Evolutionary conservation across 2,797 vertebrate genomes (phyloP).

Genomic region (Mergus octosetaceus): DNA sequence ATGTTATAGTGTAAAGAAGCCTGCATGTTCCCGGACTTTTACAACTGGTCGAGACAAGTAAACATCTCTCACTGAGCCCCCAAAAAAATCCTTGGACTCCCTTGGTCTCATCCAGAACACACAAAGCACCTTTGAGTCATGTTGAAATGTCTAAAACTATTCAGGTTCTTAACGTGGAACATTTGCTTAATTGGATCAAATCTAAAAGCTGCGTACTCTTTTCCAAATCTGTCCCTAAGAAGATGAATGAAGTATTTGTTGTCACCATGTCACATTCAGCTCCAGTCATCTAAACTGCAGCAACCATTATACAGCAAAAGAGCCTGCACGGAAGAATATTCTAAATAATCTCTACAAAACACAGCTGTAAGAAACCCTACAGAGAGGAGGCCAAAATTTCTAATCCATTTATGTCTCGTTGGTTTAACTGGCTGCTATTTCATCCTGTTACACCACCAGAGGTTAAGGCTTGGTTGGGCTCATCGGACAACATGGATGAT

Average conservation of each 20-base stretch:
- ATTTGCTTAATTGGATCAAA: neutral
- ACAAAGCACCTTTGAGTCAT: neutral
- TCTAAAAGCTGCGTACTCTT: neutral
- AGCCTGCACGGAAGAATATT: neutral
- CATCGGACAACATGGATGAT: neutral
- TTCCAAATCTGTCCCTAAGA: neutral
- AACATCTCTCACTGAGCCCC: neutral
- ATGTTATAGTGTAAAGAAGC: neutral
- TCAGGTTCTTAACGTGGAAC: neutral
- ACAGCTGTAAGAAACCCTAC: neutral
- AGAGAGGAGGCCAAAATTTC: neutral
- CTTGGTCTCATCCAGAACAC: neutral
- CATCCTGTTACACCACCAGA: neutral
- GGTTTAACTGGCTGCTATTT: neutral
- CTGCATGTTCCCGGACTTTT: neutral
- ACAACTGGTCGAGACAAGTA: neutral
- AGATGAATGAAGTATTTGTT: neutral
- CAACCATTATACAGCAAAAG: neutral
- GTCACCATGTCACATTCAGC: neutral
- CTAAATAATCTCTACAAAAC: neutral
- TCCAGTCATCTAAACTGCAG: neutral
- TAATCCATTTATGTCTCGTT: neutral
- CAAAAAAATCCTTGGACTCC: neutral
- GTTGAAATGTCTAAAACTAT: neutral
- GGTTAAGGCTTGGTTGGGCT: conserved; percentile 49